Evolutionary conservation across 2,113 vertebrate species (phyloP), one percentile per base, ranked within the genome.

Genomic region (Oncorhynchus masou): DNA sequence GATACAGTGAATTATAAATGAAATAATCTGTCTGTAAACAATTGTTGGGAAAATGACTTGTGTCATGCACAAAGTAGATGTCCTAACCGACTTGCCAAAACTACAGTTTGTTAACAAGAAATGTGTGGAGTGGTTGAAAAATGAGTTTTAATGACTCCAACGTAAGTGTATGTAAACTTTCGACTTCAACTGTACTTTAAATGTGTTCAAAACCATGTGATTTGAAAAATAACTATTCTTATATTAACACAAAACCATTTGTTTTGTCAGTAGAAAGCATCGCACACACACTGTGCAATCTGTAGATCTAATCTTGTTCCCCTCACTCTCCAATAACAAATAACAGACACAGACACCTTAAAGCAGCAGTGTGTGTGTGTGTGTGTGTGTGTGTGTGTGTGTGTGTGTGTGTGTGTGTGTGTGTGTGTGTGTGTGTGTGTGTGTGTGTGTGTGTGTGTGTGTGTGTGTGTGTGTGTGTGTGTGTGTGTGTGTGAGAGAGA

Each of bases 361-460:
- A 54, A 54, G 12, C 15, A 54, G 16, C 51, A 3, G 25, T 72
- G 70, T 22, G 39, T 45, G 39, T 78, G 66, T 25, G 20, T 69
- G 39, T 45, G 39, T 9, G 7, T 11, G 39, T 9, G 39, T 11
- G 39, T 39, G 39, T 9, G 74, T 88, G 83, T 76, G 87, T 19
- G 77, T 74, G 73, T 31, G 31, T 31, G 31, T 6, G 31, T 31
- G 31, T 31, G 29, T 22, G 39, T 45, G 49, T 71, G 70, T 15
- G 39, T 45, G 49, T 71, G 70, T 22, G 39, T 45, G 29, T 31
- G 70, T 81, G 85, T 88, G 74, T 85, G 86, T 88, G 84, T 81
- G 34, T 8, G 34, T 39, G 66, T 80, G 85, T 74, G 73, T 31
- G 29, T 5, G 29, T 31, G 29, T 31, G 29, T 5, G 29, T 22